Conservation (phyloP, 1,140 invertebrate genomes). For the Tetranychus cinnabarinus region DNA sequence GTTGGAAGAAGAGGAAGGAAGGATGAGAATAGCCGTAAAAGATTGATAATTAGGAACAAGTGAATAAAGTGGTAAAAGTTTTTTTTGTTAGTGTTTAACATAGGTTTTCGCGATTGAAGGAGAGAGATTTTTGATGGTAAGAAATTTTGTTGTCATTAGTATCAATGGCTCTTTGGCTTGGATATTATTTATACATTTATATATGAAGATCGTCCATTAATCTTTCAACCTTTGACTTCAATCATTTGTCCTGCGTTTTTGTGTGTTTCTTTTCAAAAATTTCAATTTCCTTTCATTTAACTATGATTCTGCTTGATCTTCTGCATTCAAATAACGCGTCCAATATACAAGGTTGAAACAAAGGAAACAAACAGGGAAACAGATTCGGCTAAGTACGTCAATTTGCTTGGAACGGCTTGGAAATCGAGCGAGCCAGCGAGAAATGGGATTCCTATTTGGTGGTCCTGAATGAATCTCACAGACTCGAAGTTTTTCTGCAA, state of each 20-base stretch:
- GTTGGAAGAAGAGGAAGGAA: not conserved
- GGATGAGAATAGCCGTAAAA: constrained; percentile 1
- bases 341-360: constrained; percentile 87
- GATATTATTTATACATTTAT: no score
- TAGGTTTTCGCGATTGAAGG: not conserved
- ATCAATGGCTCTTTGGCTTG: no score
- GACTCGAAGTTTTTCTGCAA: constrained; percentile 40
- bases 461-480: constrained; percentile 9
- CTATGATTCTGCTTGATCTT: constrained; percentile 32
- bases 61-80: not conserved
- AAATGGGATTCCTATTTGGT: constrained; percentile 47
- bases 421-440: constrained; percentile 79
- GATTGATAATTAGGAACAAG: not conserved
- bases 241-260: no score
- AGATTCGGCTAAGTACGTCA: constrained; percentile 78
- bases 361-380: constrained; percentile 77
- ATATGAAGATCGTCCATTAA: no score
- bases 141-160: no score
- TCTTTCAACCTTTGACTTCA: no score
- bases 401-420: constrained; percentile 74
- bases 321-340: constrained; percentile 65
- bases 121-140: no score
- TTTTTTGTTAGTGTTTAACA: not conserved
- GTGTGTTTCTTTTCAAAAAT: no score
- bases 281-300: not conserved